Evolutionary conservation across 2,797 vertebrate species (phyloP).

Genomic region (Bradypodion ventrale): DNA sequence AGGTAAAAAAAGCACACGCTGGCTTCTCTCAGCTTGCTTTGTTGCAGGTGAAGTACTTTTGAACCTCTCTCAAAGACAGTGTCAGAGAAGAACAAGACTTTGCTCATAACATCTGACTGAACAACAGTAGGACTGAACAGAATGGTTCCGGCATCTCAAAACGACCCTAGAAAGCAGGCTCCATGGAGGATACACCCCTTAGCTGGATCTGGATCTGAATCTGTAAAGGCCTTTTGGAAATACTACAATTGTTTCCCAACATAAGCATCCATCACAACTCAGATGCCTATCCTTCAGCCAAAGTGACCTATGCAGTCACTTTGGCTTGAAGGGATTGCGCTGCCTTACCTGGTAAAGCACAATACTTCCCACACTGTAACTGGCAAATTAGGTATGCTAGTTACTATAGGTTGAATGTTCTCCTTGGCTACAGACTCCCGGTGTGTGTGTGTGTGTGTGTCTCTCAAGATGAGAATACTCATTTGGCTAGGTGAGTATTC

Average conservation of each 20-base stretch:
- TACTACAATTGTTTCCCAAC: not conserved
- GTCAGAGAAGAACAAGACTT: not conserved
- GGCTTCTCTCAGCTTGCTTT: not conserved
- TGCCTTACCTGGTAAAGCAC: not conserved
- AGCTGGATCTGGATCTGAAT: accelerated
- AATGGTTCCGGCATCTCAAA: not conserved
- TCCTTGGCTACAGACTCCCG: not conserved
- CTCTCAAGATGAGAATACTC: not conserved
- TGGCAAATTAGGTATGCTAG: too few species aligned
- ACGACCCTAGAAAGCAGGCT: not conserved
- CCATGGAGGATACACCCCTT: not conserved
- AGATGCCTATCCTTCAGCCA: not conserved
- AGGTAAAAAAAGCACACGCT: too few species aligned
- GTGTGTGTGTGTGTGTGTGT: too few species aligned
- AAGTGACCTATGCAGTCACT: too few species aligned
- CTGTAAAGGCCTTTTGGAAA: not conserved
- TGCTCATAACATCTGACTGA: not conserved
- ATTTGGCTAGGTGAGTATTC: too few species aligned
- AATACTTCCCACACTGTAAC: too few species aligned
- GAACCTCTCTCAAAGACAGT: not conserved
- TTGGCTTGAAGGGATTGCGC: not conserved
- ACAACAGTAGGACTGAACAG: not conserved
- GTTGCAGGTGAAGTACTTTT: not conserved
- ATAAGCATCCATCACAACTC: not conserved
- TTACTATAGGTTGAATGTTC: not conserved